Base-by-base conservation (phyloP, 2,888 invertebrate genomes). In the Orchestes rusci region DNA sequence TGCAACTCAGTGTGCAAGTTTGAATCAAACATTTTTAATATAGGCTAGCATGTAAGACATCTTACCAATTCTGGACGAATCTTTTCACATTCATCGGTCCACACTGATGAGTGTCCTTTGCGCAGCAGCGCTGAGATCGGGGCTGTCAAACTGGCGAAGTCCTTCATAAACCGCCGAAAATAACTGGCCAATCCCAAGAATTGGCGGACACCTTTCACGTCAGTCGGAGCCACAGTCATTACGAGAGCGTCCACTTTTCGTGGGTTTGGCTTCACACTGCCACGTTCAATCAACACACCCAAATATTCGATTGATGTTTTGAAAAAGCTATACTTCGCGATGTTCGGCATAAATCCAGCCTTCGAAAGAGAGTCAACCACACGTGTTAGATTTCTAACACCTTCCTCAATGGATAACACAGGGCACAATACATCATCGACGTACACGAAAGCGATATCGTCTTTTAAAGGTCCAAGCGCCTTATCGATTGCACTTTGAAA, bases 401-500 rank as follows among this genome's bases (percentile, higher is more conserved):
- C 39, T 39, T 31, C 39, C 3, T 39, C 31, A 32, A 31, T 31
- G 15, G 30, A 30, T 16, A 12, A 3, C 12, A 18, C n/a, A 8
- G 29, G 17, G 13, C 29, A 30, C 23, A 39, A 20, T 4, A 31
- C 45, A 42, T 51, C 50, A 39, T 48, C 46, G 19, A 52, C 19
- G 34, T 53, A 52, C 33, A 53, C 52, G 29, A 48, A 51, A 4
- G 50, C 51, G 15, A 43, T 35, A 12, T 33, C 43, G 36, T 48
- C 49, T 48, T 51, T 47, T 7, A 53, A 19, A 13, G 43, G 33
- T n/a, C 48, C 50, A 3, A 52, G 39, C 2, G 48, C 46, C 40
- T 46, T 51, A 35, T 53, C 40, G 18, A 54, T 52, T n/a, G 37
- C 53, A 8, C 40, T 27, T 35, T 51, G 53, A 38, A 50, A 51